Evolutionary conservation across 2,888 invertebrate genomes (phyloP).

Genomic region (Cerastis rubricosa): DNA sequence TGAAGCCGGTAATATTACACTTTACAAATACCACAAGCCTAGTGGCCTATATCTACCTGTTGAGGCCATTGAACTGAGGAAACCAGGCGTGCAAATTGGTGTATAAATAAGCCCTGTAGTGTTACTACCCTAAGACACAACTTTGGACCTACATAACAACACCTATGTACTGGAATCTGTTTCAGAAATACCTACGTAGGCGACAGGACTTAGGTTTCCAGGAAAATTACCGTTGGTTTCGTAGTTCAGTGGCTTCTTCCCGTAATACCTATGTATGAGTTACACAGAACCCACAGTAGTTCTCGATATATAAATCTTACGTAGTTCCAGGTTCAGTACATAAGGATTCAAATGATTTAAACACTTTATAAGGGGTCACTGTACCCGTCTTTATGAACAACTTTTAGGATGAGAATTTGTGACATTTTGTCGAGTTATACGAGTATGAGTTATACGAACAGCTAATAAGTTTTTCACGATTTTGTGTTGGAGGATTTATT

Average conservation of each 20-base stretch:
- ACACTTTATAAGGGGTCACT: no score
- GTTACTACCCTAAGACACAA: not conserved
- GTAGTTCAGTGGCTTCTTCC: not conserved
- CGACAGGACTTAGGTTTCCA: not conserved
- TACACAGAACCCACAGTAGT: not conserved
- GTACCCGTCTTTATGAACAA: no score
- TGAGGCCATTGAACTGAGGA: conserved; percentile 10
- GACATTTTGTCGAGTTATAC: no score
- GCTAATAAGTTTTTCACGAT: no score
- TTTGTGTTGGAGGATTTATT: no score
- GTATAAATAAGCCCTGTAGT: conserved; percentile 34
- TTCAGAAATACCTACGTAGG: not conserved
- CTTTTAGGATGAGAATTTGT: no score
- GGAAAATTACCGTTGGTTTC: not conserved
- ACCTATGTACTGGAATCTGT: not conserved
- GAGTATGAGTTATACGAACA: no score
- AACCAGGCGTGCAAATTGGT: conserved; percentile 46
- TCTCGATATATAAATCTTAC: no score
- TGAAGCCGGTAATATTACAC: conserved; percentile 35
- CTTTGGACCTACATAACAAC: not conserved
- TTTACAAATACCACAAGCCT: conserved; percentile 34
- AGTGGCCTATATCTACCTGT: conserved; percentile 2
- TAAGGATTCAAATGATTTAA: no score
- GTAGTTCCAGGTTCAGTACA: no score
- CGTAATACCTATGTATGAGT: not conserved